These are phyloP conservation scores for Diadophis punctatus DNA, from an alignment of 2,113 vertebrate species.

Conservation along the genomic window DNA sequence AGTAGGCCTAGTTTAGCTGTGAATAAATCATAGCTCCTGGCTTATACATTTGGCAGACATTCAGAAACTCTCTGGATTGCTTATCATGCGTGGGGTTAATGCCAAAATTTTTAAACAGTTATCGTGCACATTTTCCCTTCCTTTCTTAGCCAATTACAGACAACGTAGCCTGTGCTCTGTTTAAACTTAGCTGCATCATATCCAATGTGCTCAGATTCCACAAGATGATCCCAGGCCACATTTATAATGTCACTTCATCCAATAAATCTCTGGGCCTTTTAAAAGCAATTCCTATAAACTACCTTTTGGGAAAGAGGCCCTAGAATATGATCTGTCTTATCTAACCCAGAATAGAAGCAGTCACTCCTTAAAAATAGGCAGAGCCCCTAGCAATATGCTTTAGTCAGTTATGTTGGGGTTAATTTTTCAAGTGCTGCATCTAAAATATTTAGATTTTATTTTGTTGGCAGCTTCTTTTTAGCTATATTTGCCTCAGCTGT, in stretches of 20 bases:
- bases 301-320: constrained; percentile 45
- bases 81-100: constrained; percentile 28
- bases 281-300: constrained; percentile 35
- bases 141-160: constrained; percentile 46
- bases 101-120: constrained; percentile 27
- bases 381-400: background rate
- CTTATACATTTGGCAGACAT: constrained; percentile 40
- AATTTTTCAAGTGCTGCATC: background rate
- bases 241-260: background rate
- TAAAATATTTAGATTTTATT: background rate
- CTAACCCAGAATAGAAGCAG: constrained; percentile 10
- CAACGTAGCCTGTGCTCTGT: constrained; percentile 46
- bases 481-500: background rate
- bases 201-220: background rate
- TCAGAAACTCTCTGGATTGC: constrained; percentile 58
- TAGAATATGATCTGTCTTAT: background rate
- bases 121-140: constrained; percentile 18
- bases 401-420: background rate
- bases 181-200: constrained; percentile 42
- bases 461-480: background rate
- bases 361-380: background rate
- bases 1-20: constrained; percentile 42
- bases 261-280: constrained; percentile 21
- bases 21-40: constrained; percentile 57
- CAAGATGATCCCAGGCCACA: constrained; percentile 21